Evolutionary conservation across 2,113 vertebrate genomes (phyloP), one percentile per base, ranked within the genome.

Genomic region (Sinocyclocheilus rhinocerous): DNA sequence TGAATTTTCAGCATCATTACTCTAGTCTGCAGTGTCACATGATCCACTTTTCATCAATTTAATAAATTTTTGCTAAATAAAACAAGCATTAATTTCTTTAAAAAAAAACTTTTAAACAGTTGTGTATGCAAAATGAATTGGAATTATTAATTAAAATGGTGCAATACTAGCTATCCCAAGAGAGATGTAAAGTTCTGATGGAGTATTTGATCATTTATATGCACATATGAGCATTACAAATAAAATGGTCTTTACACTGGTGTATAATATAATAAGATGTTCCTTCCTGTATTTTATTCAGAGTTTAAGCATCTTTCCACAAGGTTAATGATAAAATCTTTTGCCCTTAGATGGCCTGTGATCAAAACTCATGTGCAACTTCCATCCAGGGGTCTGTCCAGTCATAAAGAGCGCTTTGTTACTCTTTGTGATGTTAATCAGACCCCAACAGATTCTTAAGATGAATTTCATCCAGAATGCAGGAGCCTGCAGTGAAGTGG

Each of bases 371-470:
- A 36, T 65, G 15, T 29, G 63, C 72, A 61, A 57, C 73, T 45
- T 33, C 48, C 55, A 22, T 7, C 55, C 16, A 0, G 6, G 15
- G 55, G 55, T 57, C 16, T 0, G 1, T 73, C 61, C 22, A 52
- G 63, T 52, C 36, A 86, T 57, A 76, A 81, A 24, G 50, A 50
- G 45, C 1, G 1, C 67, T 79, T 80, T 86, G 67, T 84, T 24
- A 26, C 29, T 22, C 8, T 59, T 36, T 39, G 5, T 75, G 72
- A 75, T 75, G 70, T 42, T 73, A n/a, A 45, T 24, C 33, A 36
- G 52, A 42, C 12, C 33, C 33, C 22, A 24, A 79, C 52, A 79
- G 18, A 59, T 55, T 36, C 76, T 36, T 4, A 4, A 57, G 0
- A 39, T 24, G 33, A 75, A 72, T 39, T 42, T 42, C 69, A 72